Base-by-base conservation (phyloP, 2,888 invertebrate species). In the Tiliacea citrago region DNA sequence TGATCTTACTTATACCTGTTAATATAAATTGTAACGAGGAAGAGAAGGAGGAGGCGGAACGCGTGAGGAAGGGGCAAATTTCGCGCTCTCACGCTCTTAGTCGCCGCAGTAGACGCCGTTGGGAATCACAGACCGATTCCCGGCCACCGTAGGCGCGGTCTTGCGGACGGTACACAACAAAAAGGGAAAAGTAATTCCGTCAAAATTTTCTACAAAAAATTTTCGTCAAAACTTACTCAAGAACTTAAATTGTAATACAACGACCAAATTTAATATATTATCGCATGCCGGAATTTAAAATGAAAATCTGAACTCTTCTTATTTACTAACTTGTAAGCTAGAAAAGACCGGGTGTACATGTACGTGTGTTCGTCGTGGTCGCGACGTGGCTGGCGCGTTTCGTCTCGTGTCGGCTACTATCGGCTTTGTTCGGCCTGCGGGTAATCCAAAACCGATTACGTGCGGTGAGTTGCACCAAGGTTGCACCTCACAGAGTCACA, bases 301-400 rank as follows among this genome's bases (percentile, higher is more conserved):
- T 29, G 29, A 29, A 29, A 29, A 39, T 39, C 39, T 10, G 16
- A 67, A 58, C 66, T 69, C 16, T 35, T 79, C 53, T 55, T 75
- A 75, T 62, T 81, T 49, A 81, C 29, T 66, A 65, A 79, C 65
- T 79, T 73, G 47, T 69, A 65, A 69, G 55, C 57, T 55, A 73
- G 7, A 7, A 49, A 49, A 12, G 53, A 57, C n/a, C n/a, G 24
- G 42, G n/a, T n/a, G n/a, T 29, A 29, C n/a, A 16, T 2, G 18
- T 29, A 29, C 8, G 39, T 72, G 47, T 45, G 61, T 60, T 45
- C 57, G 55, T 12, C 18, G 62, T 16, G n/a, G 1, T 4, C 29
- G 62, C 12, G 51, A 57, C 45, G 55, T 8, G 24, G 10, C n/a
- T 16, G 42, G 13, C 24, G 13, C 21, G 10, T 7, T 8, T 61